Evolutionary conservation across 2,797 vertebrate genomes (phyloP).

Genomic region (Epinephelus coioides): DNA sequence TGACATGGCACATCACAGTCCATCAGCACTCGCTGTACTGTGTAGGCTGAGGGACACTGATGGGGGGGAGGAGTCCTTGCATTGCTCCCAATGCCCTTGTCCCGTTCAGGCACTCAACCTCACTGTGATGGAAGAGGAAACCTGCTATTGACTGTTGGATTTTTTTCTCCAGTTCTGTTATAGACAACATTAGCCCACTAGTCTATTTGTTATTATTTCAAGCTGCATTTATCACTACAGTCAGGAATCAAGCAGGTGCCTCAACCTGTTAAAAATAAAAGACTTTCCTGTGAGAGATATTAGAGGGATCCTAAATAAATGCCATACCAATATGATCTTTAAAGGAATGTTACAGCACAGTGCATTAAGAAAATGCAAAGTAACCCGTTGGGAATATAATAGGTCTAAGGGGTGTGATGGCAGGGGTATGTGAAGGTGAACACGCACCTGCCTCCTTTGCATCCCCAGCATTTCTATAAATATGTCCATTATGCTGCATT

Average conservation of each 20-base stretch:
- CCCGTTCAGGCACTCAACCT: slow-evolving; percentile 59
- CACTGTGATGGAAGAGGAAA: slow-evolving; percentile 53
- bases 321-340: neutral
- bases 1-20: slow-evolving; percentile 14
- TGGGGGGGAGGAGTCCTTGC: slow-evolving; percentile 55
- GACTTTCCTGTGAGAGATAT: neutral
- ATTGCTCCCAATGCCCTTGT: slow-evolving; percentile 71
- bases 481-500: neutral
- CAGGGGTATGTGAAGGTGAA: slow-evolving; percentile 72
- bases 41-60: slow-evolving; percentile 24
- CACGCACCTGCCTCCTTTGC: slow-evolving; percentile 53
- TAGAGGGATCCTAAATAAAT: neutral
- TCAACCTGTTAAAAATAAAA: slow-evolving; percentile 9
- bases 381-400: neutral
- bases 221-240: neutral
- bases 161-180: slow-evolving; percentile 3
- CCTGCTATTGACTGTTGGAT: slow-evolving; percentile 25
- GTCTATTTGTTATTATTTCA: neutral
- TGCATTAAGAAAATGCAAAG: neutral
- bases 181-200: neutral
- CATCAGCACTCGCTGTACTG: slow-evolving; percentile 20
- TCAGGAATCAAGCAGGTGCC: slow-evolving; percentile 1
- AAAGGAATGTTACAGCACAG: neutral
- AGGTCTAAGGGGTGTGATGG: slow-evolving; percentile 6
- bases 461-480: slow-evolving; percentile 17